Base-by-base conservation (phyloP, 2,113 vertebrate species). In the Aix galericulata region DNA sequence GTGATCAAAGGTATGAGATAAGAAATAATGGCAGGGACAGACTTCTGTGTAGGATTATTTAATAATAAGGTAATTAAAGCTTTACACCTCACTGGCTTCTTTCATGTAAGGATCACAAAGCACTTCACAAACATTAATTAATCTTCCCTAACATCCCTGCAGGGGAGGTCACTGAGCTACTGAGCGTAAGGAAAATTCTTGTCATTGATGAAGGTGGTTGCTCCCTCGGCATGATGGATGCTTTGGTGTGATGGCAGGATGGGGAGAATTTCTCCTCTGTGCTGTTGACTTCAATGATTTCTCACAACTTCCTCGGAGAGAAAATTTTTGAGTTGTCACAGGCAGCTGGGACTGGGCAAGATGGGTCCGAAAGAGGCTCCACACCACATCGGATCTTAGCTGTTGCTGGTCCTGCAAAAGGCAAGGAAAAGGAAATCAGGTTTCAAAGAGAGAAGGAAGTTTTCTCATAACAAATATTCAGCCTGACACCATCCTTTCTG, bases 41-140 rank as follows among this genome's bases (percentile, higher is more conserved):
- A 27, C 31, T 74, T 69, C 42, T 74, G 40, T 38, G 83, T 42
- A 80, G 44, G 76, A 62, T 92, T 81, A 81, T 95, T 86, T 92
- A 74, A 86, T 89, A 88, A 86, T 62, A 13, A 86, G 56, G 64
- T 87, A 92, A 92, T 89, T 95, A 94, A 77, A 50, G 56, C 77
- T 91, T 87, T 36, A 83, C 69, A 58, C 50, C n/a, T 89, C 83
- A 27, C 50, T 71, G 81, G 3, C 8, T 95, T 62, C 87, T 92
- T 71, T 87, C 64, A 78, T 59, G 66, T 63, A 14, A 73, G 73
- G 68, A 89, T 95, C 93, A 92, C 73, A 91, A 83, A 92, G 80
- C 0, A 0, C 86, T 77, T 86, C 93, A 67, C 83, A 91, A 86
- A 58, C 46, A 27, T 91, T 83, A 93, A 95, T 94, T 95, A 92